These are phyloP conservation scores for Percina caprodes DNA, from an alignment of 2,113 vertebrate genomes.

Conservation along the genomic window DNA sequence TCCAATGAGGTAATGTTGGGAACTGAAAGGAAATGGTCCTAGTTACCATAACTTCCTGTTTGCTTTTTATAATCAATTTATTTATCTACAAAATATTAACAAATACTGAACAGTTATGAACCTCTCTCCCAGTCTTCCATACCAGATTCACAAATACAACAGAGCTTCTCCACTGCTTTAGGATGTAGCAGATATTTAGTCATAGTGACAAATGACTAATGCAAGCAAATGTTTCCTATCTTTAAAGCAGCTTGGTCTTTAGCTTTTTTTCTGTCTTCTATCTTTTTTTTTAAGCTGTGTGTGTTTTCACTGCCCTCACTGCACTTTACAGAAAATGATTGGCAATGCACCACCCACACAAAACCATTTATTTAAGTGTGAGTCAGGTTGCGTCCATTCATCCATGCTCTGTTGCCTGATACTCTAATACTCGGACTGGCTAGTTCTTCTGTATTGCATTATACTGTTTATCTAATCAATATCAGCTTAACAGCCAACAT, in stretches of 20 bases:
- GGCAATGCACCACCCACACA: constrained; percentile 69
- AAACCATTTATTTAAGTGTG: constrained; percentile 62
- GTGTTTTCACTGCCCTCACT: constrained; percentile 54
- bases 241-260: constrained; percentile 44
- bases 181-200: constrained; percentile 53
- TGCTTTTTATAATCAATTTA: constrained; percentile 2
- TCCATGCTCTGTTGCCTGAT: constrained; percentile 41
- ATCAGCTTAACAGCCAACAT: constrained; percentile 21
- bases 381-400: constrained; percentile 71
- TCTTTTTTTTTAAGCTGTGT: constrained; percentile 41
- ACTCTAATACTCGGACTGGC: constrained; percentile 16
- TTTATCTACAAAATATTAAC: background rate
- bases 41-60: constrained; percentile 12
- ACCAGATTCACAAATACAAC: constrained; percentile 7
- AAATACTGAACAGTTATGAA: constrained; percentile 24
- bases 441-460: constrained; percentile 23
- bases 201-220: constrained; percentile 62
- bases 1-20: constrained; percentile 87
- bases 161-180: constrained; percentile 33
- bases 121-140: background rate
- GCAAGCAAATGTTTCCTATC: constrained; percentile 32
- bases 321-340: constrained; percentile 64
- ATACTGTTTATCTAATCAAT: constrained; percentile 34
- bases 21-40: constrained; percentile 22
- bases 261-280: constrained; percentile 42